Conservation (phyloP, 2,113 vertebrate species). For the western clawed frog (Xenopus tropicalis) region DNA sequence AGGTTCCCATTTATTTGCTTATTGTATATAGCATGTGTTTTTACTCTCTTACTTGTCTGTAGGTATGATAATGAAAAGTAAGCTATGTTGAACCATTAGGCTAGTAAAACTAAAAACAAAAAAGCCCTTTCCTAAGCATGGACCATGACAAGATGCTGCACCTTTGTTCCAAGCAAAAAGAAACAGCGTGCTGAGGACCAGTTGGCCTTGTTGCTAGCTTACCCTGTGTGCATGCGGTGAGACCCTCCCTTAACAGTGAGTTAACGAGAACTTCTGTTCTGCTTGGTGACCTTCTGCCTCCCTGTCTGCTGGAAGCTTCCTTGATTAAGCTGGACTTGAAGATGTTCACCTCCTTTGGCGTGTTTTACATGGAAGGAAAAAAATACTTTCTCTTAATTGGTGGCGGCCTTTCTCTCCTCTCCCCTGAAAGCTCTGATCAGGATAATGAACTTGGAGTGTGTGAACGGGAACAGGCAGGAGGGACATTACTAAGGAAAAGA, state of each 20-base stretch:
- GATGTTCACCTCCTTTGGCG: slow-evolving; percentile 48
- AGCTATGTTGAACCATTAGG: too few relatives aligned
- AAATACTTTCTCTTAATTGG: slow-evolving; percentile 56
- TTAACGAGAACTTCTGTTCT: slow-evolving; percentile 50
- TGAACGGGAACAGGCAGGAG: slow-evolving; percentile 43
- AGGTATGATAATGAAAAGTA: too few relatives aligned
- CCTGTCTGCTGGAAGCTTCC: slow-evolving; percentile 47
- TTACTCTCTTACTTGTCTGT: too few relatives aligned
- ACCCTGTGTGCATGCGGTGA: slow-evolving; percentile 5
- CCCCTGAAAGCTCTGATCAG: slow-evolving; percentile 52
- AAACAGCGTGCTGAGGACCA: slow-evolving; percentile 43
- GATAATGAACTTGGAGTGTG: slow-evolving; percentile 51
- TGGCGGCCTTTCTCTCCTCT: slow-evolving; percentile 52
- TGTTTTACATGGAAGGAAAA: slow-evolving; percentile 40
- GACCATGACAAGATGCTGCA: too few relatives aligned
- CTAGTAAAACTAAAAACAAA: too few relatives aligned
- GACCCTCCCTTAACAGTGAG: slow-evolving; percentile 33
- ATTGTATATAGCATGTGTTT: too few relatives aligned
- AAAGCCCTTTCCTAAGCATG: too few relatives aligned
- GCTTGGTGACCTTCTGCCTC: slow-evolving; percentile 47
- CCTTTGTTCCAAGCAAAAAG: slow-evolving; percentile 16
- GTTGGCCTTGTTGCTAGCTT: neutral
- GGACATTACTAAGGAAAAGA: slow-evolving; percentile 27
- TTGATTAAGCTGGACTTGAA: slow-evolving; percentile 42
- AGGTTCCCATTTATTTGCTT: too few relatives aligned